Evolutionary conservation across 1,140 invertebrate species (phyloP).

Genomic region (Heterodera schachtii): DNA sequence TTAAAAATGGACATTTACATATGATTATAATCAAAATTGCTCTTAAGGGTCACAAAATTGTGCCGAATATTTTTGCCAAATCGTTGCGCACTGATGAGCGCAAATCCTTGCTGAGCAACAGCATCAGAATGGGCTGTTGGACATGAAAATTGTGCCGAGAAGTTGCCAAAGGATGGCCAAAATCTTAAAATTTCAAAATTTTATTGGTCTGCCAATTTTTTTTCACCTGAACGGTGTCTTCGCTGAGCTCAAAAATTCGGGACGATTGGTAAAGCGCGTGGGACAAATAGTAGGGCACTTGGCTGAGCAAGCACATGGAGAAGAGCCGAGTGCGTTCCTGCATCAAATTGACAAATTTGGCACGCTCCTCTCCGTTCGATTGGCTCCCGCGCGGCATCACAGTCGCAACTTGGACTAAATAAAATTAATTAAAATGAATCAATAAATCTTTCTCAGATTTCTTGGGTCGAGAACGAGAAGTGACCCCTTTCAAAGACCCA

Average conservation of each 20-base stretch:
- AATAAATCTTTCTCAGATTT: no score
- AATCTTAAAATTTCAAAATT: not conserved
- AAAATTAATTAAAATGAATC: constrained; percentile 3
- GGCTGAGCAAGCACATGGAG: constrained; percentile 22
- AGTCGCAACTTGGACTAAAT: constrained; percentile 2
- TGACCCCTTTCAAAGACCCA: no score
- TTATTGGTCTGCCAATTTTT: not conserved
- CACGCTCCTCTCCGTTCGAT: not conserved
- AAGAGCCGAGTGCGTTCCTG: constrained; percentile 19
- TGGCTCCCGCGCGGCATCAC: constrained; percentile 3
- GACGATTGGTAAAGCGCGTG: constrained; percentile 20
- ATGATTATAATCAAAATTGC: no score
- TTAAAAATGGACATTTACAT: no score
- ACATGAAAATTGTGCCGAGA: constrained; percentile 27
- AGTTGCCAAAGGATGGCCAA: constrained; percentile 23
- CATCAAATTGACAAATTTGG: constrained; percentile 23
- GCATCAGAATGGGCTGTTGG: constrained; percentile 23
- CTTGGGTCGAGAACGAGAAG: no score
- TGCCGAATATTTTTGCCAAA: not conserved
- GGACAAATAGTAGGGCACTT: constrained; percentile 20
- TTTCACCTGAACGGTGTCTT: not conserved
- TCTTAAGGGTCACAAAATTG: not conserved
- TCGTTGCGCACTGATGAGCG: not conserved
- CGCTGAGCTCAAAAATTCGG: not conserved
- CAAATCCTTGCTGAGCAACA: constrained; percentile 18